These are phyloP conservation scores for Neosilurus hyrtlii DNA, from an alignment of 2,797 vertebrate genomes.

Conservation along the genomic window DNA sequence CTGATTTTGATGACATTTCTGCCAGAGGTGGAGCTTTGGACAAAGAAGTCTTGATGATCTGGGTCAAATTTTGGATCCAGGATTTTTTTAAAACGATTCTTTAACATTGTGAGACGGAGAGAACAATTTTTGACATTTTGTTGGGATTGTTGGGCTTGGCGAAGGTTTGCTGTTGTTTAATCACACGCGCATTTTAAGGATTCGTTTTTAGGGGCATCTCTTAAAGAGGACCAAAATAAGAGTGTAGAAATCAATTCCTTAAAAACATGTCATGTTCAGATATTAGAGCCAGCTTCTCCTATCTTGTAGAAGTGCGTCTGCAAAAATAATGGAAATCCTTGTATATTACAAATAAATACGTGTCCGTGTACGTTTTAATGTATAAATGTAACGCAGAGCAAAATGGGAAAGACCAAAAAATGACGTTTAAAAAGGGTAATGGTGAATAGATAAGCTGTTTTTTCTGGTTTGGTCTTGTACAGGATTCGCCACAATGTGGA, in stretches of 20 bases:
- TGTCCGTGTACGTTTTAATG: background rate
- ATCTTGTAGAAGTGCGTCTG: background rate
- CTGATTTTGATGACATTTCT: no score
- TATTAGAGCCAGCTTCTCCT: background rate
- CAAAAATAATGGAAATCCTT: background rate
- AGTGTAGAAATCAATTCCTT: background rate
- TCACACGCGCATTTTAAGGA: no score
- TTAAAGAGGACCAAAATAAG: background rate
- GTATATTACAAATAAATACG: background rate
- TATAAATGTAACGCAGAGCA: background rate
- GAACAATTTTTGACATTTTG: no score
- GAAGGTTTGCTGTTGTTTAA: no score
- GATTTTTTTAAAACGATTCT: no score
- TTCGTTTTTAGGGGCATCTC: no score
- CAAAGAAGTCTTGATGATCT: no score
- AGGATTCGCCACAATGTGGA: conserved; percentile 98
- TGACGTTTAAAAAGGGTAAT: background rate
- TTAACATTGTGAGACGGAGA: no score
- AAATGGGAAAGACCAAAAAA: background rate
- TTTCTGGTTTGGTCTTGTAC: background rate
- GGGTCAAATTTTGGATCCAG: no score
- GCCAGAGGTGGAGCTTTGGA: no score
- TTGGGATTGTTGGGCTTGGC: no score
- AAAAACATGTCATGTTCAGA: background rate
- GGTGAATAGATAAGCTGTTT: background rate